phyloP scores from a whole-genome alignment of 2,113 vertebrate genomes.

The Ariopsis seemanni region DNA sequence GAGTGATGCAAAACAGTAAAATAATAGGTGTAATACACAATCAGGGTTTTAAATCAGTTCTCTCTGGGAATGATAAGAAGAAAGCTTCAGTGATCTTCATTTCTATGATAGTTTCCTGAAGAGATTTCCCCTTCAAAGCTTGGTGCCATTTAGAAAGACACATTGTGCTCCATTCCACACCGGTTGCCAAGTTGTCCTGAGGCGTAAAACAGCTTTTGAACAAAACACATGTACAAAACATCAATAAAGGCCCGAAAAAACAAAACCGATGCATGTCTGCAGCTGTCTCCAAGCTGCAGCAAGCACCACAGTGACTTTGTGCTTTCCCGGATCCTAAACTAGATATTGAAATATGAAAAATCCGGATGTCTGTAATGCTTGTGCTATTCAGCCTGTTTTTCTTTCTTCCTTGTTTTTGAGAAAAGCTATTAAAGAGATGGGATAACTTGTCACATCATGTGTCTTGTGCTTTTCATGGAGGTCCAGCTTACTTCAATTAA shows the following conservation, averaged over 20 bases:
- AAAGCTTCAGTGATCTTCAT: constrained; percentile 22
- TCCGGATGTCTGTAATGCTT: constrained; percentile 44
- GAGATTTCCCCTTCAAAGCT: constrained; percentile 28
- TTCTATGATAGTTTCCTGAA: constrained; percentile 38
- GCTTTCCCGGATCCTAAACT: constrained; percentile 37
- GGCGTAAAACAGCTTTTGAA: constrained; percentile 43
- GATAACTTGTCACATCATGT: constrained; percentile 78
- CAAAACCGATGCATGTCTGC: constrained; percentile 40
- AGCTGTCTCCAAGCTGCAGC: constrained; percentile 42
- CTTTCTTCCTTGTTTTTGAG: constrained; percentile 60
- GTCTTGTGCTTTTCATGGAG: constrained; percentile 74
- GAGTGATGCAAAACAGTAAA: constrained; percentile 15
- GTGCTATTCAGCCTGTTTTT: constrained; percentile 40
- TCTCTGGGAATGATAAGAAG: constrained; percentile 7
- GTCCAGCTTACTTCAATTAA: constrained; percentile 83
- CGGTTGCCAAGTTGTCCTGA: constrained; percentile 45
- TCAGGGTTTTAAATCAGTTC: constrained; percentile 6
- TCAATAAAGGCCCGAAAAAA: constrained; percentile 34
- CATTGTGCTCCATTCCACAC: constrained; percentile 43
- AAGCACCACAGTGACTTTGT: constrained; percentile 25
- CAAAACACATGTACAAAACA: constrained; percentile 41
- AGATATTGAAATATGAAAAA: constrained; percentile 47
- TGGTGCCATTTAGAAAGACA: constrained; percentile 40
- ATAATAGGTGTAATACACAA: background rate
- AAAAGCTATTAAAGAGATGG: constrained; percentile 73